phyloP scores from a whole-genome alignment of 2,797 vertebrate genomes.

The Anolis apletophallus region DNA sequence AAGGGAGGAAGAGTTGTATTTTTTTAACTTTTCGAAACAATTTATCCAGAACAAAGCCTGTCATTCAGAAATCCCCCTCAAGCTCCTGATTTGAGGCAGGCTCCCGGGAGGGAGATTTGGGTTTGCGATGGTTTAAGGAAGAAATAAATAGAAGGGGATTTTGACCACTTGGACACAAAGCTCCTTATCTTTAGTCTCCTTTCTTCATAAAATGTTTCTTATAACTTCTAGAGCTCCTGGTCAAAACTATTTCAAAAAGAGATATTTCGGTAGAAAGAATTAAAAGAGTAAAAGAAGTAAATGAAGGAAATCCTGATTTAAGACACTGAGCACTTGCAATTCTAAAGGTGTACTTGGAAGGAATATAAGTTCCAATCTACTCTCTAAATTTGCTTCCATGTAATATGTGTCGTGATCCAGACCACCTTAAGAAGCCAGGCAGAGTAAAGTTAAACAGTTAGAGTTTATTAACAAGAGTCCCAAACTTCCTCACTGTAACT shows the following conservation, averaged over 20 bases:
- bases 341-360: background rate
- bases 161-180: slow-evolving; percentile 33
- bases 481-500: no score
- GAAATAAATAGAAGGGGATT: slow-evolving; percentile 4
- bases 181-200: slow-evolving; percentile 32
- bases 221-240: slow-evolving; percentile 11
- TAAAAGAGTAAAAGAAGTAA: background rate
- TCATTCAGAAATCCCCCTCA: slow-evolving; percentile 70
- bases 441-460: no score
- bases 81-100: slow-evolving; percentile 43
- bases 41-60: slow-evolving; percentile 75
- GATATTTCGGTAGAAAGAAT: background rate
- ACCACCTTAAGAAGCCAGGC: no score
- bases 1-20: slow-evolving; percentile 57
- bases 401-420: no score
- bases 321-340: background rate
- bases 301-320: background rate
- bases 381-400: background rate
- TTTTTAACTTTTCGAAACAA: slow-evolving; percentile 72
- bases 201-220: slow-evolving; percentile 32
- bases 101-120: slow-evolving; percentile 48
- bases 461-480: no score
- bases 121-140: slow-evolving; percentile 53
- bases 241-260: no score
- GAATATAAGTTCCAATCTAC: background rate